phyloP scores from a whole-genome alignment of 2,888 invertebrate species.

The Sinopyrophorus schimmeli region DNA sequence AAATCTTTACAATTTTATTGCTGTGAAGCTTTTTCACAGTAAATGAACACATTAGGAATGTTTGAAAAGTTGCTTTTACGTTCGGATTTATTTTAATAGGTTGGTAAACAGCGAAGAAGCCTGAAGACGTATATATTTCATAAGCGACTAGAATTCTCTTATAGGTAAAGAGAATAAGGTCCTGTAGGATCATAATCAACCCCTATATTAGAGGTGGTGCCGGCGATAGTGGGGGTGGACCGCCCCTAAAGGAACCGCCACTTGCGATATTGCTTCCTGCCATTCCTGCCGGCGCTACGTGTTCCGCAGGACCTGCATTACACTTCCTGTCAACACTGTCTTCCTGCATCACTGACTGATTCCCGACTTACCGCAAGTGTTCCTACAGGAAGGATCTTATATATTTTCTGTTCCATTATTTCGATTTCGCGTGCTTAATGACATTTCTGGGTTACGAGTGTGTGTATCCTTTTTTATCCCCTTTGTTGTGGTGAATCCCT shows the following conservation, averaged over 20 bases:
- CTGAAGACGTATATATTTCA: too few species aligned
- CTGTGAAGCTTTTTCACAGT: too few species aligned
- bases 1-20: too few species aligned
- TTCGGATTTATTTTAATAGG: too few species aligned
- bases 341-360: slow-evolving; percentile 47
- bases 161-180: slow-evolving; percentile 16
- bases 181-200: slow-evolving; percentile 29
- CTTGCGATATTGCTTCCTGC: slow-evolving; percentile 58
- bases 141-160: too few species aligned
- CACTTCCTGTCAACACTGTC: slow-evolving; percentile 53
- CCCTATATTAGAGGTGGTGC: slow-evolving; percentile 32
- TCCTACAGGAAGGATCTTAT: slow-evolving; percentile 28
- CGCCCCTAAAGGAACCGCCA: slow-evolving; percentile 56
- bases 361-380: slow-evolving; percentile 33
- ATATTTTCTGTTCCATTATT: slow-evolving; percentile 26
- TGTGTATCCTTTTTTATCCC: slow-evolving; percentile 20
- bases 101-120: too few species aligned
- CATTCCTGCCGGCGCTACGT: slow-evolving; percentile 53
- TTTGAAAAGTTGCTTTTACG: too few species aligned
- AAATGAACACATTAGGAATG: too few species aligned
- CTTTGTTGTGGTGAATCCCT: too few species aligned
- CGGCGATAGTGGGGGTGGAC: slow-evolving; percentile 46
- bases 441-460: slow-evolving; percentile 21
- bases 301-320: slow-evolving; percentile 53
- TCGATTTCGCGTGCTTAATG: slow-evolving; percentile 27